Conservation (phyloP, 1,140 invertebrate species). For the Steinernema khuongi region DNA sequence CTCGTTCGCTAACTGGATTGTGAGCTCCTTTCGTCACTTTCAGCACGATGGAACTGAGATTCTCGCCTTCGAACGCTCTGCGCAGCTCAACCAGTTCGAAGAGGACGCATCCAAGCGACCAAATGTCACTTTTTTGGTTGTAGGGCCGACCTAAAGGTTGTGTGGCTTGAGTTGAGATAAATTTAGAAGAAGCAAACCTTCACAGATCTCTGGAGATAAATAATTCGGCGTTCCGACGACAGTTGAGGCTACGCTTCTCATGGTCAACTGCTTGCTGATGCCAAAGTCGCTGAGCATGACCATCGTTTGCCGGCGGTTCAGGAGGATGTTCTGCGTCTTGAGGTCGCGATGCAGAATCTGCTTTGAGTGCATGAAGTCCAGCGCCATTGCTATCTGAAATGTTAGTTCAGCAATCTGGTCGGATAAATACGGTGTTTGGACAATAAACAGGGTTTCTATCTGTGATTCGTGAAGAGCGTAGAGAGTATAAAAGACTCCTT, state of each 20-base stretch:
- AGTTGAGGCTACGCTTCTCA: conserved; percentile 65
- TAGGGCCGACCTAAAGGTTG: conserved; percentile 60
- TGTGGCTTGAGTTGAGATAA: conserved; percentile 66
- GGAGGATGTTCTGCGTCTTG: conserved; percentile 72
- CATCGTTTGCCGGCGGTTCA: conserved; percentile 65
- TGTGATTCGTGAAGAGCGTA: background rate
- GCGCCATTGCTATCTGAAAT: conserved; percentile 68
- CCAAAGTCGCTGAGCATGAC: conserved; percentile 69
- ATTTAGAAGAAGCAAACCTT: conserved; percentile 60
- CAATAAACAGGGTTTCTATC: background rate
- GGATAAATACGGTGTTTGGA: conserved; percentile 17
- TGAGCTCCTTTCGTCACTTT: conserved; percentile 64
- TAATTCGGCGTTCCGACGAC: conserved; percentile 77
- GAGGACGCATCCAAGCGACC: conserved; percentile 77
- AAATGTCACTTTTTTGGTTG: conserved; percentile 69
- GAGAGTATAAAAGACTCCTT: background rate
- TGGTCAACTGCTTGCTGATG: conserved; percentile 67
- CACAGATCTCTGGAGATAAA: conserved; percentile 77
- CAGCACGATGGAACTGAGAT: conserved; percentile 71
- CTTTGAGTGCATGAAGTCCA: conserved; percentile 70
- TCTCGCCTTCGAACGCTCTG: conserved; percentile 67
- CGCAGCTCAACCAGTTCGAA: conserved; percentile 70
- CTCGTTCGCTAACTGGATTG: conserved; percentile 26
- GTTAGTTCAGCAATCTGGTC: conserved; percentile 64
- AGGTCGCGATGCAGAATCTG: conserved; percentile 66